These are phyloP conservation scores for Champsocephalus esox DNA, from an alignment of 2,797 vertebrate species.

Conservation along the genomic window DNA sequence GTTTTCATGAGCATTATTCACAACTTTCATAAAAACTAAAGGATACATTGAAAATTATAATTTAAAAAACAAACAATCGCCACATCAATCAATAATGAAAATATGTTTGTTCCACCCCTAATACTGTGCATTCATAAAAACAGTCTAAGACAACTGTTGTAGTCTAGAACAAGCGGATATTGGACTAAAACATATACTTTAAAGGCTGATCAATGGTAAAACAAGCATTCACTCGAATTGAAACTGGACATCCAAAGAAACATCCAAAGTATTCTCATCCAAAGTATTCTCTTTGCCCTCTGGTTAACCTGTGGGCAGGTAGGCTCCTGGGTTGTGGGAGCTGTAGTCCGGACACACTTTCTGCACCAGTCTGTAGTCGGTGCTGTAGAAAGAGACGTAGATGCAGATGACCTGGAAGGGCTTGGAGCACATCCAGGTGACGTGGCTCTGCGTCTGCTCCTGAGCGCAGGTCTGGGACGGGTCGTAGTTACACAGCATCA, in stretches of 20 bases:
- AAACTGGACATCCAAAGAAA: neutral
- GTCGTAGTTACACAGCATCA: constrained; percentile 92
- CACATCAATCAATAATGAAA: neutral
- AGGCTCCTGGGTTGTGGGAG: constrained; percentile 90
- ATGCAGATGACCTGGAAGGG: constrained; percentile 98
- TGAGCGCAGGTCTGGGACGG: constrained; percentile 94
- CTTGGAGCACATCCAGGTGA: constrained; percentile 97
- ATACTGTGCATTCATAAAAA: constrained; percentile 6
- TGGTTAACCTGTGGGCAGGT: constrained; percentile 89
- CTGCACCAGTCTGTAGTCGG: constrained; percentile 98
- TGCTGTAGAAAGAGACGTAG: constrained; percentile 97
- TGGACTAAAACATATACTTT: constrained; percentile 1
- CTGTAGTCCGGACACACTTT: constrained; percentile 97
- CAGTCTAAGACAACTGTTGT: constrained; percentile 10
- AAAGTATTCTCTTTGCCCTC: neutral
- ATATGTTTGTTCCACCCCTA: neutral
- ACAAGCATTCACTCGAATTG: neutral
- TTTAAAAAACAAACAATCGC: neutral
- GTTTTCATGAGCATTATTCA: neutral
- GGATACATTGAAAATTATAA: neutral
- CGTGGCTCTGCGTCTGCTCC: constrained; percentile 95
- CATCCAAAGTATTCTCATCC: neutral
- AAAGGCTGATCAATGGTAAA: neutral
- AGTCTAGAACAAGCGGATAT: constrained; percentile 21
- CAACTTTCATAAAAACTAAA: constrained; percentile 4